Evolutionary conservation across 2,888 invertebrate genomes (phyloP), one percentile per base, ranked within the genome.

Genomic region (Sinhomidia bicolor): DNA sequence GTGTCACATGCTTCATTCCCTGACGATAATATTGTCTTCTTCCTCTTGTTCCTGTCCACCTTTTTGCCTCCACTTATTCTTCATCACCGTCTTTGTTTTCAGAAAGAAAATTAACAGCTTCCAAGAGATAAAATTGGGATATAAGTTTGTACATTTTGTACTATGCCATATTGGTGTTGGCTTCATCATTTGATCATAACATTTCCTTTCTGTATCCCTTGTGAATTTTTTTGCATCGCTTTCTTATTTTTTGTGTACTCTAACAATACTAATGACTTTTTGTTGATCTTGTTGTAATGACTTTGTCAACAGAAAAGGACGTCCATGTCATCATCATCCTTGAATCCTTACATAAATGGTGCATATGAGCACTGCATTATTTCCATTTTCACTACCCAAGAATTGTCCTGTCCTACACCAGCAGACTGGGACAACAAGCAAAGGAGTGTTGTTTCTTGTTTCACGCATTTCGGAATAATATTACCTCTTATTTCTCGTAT

Each of bases 1-100:
- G 68, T 68, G 68, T 68, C 68, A 68, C 36, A 65, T 65, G 65
- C 29, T 68, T 36, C 68, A 68, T 68, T 65, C n/a, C 32, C 12
- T 65, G 20, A 32, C 17, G 36, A 65, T 65, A 32, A 65, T 36
- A 20, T 65, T 65, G 65, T 65, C 65, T 65, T 65, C 32, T 17
- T 65, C 60, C n/a, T n/a, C n/a, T n/a, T n/a, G n/a, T 65, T 65
- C 65, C 12, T 17, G 65, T 65, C 65, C 65, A 36, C 65, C 32
- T 65, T 65, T 65, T 65, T 32, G 32, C 32, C n/a, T 32, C 32
- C 4, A 12, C 23, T 65, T 65, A 14, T 36, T 36, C 17, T 29
- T 62, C 36, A n/a, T n/a, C n/a, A n/a, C n/a, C n/a, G n/a, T 65
- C 65, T 65, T 65, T 65, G 32, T 65, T n/a, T 65, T 9, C 65